A percentile compares a stretch with the other conserved stretches of the same genome.
phyloP scores from a whole-genome alignment of 1,140 invertebrate genomes.

The Cotesia glomerata region DNA sequence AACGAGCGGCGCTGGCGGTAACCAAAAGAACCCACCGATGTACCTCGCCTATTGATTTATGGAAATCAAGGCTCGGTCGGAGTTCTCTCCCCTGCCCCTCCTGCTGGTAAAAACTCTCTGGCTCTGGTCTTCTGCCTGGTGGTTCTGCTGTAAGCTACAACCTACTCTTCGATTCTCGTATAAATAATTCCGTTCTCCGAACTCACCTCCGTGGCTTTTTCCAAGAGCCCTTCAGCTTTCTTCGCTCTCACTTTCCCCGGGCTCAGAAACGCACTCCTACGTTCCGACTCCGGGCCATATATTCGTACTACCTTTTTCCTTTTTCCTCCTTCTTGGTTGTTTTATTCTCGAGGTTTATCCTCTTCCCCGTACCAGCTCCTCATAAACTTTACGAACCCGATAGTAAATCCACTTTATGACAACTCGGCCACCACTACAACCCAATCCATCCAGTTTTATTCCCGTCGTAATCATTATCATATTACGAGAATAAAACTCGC shows the following conservation, averaged over 20 bases:
- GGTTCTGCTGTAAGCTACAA: not conserved
- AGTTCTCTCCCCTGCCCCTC: conserved; percentile 37
- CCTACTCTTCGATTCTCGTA: conserved; percentile 42
- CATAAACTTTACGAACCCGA: conserved; percentile 55
- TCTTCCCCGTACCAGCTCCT: conserved; percentile 48
- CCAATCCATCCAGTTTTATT: not conserved
- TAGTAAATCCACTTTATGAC: conserved; percentile 57
- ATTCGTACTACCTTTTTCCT: conserved; percentile 1
- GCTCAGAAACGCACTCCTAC: too few species aligned
- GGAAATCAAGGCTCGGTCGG: conserved; percentile 50
- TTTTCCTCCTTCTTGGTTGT: conserved; percentile 12
- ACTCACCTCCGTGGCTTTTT: conserved; percentile 24
- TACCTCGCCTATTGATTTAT: conserved; percentile 46
- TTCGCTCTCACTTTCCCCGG: conserved; percentile 14
- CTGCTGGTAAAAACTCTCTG: not conserved
- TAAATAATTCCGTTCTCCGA: conserved; percentile 49
- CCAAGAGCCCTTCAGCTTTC: conserved; percentile 5
- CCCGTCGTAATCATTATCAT: not conserved
- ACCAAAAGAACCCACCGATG: conserved; percentile 32
- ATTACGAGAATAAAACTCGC: not conserved
- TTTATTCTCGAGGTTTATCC: not conserved
- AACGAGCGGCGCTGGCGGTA: conserved; percentile 30
- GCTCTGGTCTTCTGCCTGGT: not conserved
- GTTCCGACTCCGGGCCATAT: too few species aligned
- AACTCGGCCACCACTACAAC: conserved; percentile 48